Evolutionary conservation across 2,113 vertebrate genomes (phyloP), one percentile per base, ranked within the genome.

Genomic region (Sebastes fasciatus): DNA sequence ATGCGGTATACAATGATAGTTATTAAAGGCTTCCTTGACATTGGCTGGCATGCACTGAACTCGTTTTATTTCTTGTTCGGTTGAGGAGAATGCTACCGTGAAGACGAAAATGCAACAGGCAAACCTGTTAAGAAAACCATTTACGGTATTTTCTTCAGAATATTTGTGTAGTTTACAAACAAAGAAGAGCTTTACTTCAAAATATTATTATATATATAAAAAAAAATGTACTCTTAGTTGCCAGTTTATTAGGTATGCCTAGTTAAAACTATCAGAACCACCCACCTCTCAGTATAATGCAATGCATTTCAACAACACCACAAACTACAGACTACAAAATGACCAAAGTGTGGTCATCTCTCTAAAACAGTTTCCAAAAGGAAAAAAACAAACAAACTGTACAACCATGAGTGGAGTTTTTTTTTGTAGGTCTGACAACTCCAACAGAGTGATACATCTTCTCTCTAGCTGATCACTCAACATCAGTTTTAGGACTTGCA

Each of bases 1-100:
- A 52, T 0, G 26, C 52, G 2, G 52, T 23, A 0, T 57, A 4
- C 60, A 77, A 75, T 49, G 13, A 82, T 23, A 14, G 79, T 65
- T 71, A 66, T 79, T 83, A 74, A 73, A 34, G 60, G 23, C 42
- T 88, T 66, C 74, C 68, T 83, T 86, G 66, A 85, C 77, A 83
- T 77, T 83, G 46, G 34, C 40, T 82, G 76, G 80, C 17, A 3
- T 57, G 10, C 16, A 26, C 26, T 69, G 46, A 45, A 61, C 34
- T 49, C 1, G 0, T 46, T 67, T 69, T 57, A 40, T 64, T 54
- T 57, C 10, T 54, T 68, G 48, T 80, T 66, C 54, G 65, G 74
- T 8, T 40, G 40, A 68, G 40, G 54, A 54, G 26, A 66, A 65
- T 6, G 11, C 6, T 5, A 19, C 0, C 11, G 8, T 23, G 21